phyloP scores from a whole-genome alignment of 1,140 invertebrate species.

The Drosophila bocqueti region DNA sequence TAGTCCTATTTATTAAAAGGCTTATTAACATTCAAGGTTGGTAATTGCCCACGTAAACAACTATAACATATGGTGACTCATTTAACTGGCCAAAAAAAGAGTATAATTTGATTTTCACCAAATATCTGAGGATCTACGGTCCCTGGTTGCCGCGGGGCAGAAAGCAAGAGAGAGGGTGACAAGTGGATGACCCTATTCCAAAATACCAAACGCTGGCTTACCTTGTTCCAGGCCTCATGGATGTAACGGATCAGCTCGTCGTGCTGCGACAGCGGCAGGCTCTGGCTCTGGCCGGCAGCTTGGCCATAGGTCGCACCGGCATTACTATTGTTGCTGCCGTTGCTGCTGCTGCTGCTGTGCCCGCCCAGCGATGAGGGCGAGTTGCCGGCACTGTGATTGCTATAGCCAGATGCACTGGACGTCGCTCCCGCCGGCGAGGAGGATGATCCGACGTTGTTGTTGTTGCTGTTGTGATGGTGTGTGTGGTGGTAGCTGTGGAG shows the following conservation, averaged over 20 bases:
- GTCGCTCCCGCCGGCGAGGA: conserved; percentile 53
- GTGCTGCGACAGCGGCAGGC: conserved; percentile 75
- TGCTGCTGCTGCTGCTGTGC: conserved; percentile 39
- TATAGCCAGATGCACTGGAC: conserved; percentile 63
- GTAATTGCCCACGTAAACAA: neutral
- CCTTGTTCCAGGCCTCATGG: conserved; percentile 81
- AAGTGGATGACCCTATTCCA: neutral
- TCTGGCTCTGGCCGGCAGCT: conserved; percentile 33
- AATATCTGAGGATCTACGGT: conserved; percentile 6
- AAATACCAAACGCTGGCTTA: conserved; percentile 34
- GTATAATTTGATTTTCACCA: neutral
- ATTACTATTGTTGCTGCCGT: conserved; percentile 9
- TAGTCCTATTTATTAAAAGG: neutral
- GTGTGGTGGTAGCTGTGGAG: conserved; percentile 67
- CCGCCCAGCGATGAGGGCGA: conserved; percentile 26
- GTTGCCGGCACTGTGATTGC: conserved; percentile 69
- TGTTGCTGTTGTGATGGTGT: conserved; percentile 51
- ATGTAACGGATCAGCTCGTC: conserved; percentile 83
- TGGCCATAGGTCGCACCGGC: conserved; percentile 29
- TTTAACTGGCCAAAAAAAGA: neutral
- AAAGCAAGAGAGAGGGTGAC: conserved; percentile 21
- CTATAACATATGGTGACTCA: neutral
- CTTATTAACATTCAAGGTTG: too few relatives aligned
- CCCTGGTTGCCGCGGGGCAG: conserved; percentile 15
- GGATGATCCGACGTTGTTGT: conserved; percentile 43